A percentile compares a stretch with the other conserved stretches of the same genome.
These are phyloP conservation scores for Mionectes macconnelli DNA, from an alignment of 2,113 vertebrate genomes.

Conservation along the genomic window DNA sequence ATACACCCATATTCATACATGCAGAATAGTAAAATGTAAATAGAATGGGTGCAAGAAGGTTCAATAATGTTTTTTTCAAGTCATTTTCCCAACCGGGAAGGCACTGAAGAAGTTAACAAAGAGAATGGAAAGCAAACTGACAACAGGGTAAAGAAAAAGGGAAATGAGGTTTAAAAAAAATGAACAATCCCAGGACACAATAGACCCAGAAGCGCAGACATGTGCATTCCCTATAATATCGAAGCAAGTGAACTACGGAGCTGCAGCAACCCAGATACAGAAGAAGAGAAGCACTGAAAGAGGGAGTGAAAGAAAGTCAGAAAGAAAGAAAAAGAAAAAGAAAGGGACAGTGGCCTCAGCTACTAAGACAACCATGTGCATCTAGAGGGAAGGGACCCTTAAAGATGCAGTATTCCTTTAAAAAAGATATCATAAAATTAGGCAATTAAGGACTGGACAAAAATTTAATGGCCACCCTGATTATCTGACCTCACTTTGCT, in stretches of 20 bases:
- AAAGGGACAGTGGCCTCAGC: slow-evolving; percentile 74
- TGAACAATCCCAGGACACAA: slow-evolving; percentile 66
- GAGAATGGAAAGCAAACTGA: slow-evolving; percentile 63
- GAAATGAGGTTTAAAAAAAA: slow-evolving; percentile 46
- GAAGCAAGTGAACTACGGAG: slow-evolving; percentile 69
- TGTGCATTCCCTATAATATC: slow-evolving; percentile 70
- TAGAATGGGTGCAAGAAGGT: slow-evolving; percentile 44
- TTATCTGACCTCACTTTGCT: not conserved
- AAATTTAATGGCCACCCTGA: not conserved
- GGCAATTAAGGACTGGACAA: slow-evolving; percentile 36
- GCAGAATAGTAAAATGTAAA: slow-evolving; percentile 23
- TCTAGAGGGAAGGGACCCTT: slow-evolving; percentile 63
- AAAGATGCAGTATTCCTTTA: slow-evolving; percentile 78
- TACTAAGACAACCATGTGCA: slow-evolving; percentile 74
- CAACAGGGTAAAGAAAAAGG: slow-evolving; percentile 12
- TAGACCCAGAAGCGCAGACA: slow-evolving; percentile 72
- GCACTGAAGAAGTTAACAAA: slow-evolving; percentile 59
- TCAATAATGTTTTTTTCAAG: slow-evolving; percentile 55
- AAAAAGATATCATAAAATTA: slow-evolving; percentile 47
- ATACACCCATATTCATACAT: slow-evolving; percentile 46
- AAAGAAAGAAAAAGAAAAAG: slow-evolving; percentile 53
- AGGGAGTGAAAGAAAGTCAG: slow-evolving; percentile 47
- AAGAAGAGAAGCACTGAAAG: slow-evolving; percentile 49
- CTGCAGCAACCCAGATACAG: slow-evolving; percentile 66
- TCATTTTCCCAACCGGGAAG: slow-evolving; percentile 61